Base-by-base conservation (phyloP, 2,113 vertebrate genomes). In the Talpa occidentalis region DNA sequence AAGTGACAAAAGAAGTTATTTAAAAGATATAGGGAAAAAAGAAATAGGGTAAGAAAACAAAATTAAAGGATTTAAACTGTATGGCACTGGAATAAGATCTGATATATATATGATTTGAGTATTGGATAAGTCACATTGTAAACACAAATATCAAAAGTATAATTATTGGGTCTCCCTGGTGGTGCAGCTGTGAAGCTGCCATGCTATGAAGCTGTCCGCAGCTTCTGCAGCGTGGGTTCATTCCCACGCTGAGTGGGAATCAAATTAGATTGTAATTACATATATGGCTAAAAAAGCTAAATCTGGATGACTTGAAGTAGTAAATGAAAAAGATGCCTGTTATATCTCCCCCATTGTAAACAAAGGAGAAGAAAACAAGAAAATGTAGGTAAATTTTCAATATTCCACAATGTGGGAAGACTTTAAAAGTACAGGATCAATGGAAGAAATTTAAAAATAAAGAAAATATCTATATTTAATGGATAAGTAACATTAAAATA, bases 401-500 rank as follows among this genome's bases (percentile, higher is more conserved):
- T 40, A 69, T 62, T 92, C 32, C 28, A 84, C 12, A 52, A 70
- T 70, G 42, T 40, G 30, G 52, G 76, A 84, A 60, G 42, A 40
- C 60, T 84, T 72, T 78, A 30, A 85, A 84, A 77, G 11, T 42
- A 16, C 14, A 90, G 64, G 85, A 54, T 42, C 40, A 94, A 56
- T 72, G 37, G 56, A 66, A 54, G 19, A 78, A 72, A 24, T 42
- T n/a, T 40, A 9, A 3, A 32, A n/a, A 52, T n/a, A 59, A 76
- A 81, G 37, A 77, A 67, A 59, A 81, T 30, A 8, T 32, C 17
- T 72, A 26, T 79, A 79, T 30, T 83, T 80, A 59, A 59, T 28
- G n/a, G 12, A 16, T 73, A 79, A 66, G 37, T 67, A 49, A 74
- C 85, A 87, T 80, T 73, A 79, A 91, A 86, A 62, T 73, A 80